Base-by-base conservation (phyloP, 2,113 vertebrate genomes). In the Pica pica region DNA sequence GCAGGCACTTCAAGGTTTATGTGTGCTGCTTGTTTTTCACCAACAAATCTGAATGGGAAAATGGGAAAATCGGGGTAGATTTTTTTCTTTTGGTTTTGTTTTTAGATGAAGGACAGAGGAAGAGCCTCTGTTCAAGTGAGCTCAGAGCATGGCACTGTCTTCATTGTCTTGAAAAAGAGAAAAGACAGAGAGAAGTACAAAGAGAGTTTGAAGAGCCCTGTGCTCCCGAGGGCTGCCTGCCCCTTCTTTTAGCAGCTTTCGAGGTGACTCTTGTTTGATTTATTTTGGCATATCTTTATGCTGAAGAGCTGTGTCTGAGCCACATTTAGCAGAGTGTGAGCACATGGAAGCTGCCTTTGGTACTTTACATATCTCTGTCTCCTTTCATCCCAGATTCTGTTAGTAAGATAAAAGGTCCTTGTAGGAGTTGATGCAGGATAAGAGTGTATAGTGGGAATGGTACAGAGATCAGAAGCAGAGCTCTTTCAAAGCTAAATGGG, bases 361-460 rank as follows among this genome's bases (percentile, higher is more conserved):
- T 91, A 73, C 50, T 96, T 92, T 63, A 41, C 35, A 30, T 84
- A 77, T 56, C 67, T 39, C 37, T 50, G 59, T 47, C 59, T 71
- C 20, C 55, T 92, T 70, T 94, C 63, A 89, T 91, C 80, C 61
- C 50, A 68, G 46, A 47, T 70, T 75, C 64, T 68, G 52, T 65
- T 67, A 81, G 75, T 33, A 50, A 88, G 87, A 96, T 91, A 63
- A 96, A 95, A 95, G 87, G 41, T 94, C 56, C 64, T 86, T 89
- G 31, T 55, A 44, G 63, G 78, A 75, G 73, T 14, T 65, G 94
- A 50, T 79, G 46, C 18, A 73, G 71, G 82, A 88, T 94, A 60
- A 93, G 92, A 68, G 71, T 28, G 27, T 49, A 3, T 6, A 35
- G n/a, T 18, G 67, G 86, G 76, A 68, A 50, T 37, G 56, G 68